Evolutionary conservation across 2,797 vertebrate genomes (phyloP), one percentile per base, ranked within the genome.

Genomic region (Carduelis carduelis): DNA sequence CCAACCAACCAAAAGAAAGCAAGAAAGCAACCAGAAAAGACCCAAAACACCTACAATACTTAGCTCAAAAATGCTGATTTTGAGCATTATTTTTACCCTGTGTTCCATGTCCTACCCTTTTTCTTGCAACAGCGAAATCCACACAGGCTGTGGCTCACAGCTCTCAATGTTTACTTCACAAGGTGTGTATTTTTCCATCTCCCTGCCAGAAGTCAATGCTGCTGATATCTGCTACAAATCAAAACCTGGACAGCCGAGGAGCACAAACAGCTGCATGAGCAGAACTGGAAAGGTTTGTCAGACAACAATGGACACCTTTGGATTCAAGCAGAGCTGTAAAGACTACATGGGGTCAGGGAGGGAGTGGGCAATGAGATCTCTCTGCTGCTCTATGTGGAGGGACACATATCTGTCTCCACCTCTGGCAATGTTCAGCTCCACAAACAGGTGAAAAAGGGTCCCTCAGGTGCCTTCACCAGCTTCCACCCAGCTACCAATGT

Each of bases 311-410:
- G 47, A 53, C 41, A 60, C 4, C 17, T 75, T 6, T 50, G 55
- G 53, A 70, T 39, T 18, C 46, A 57, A 39, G 50, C 30, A 56
- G 44, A 69, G 41, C 66, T 39, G 11, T 3, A 3, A 74, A 46
- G 34, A 59, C 53, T 64, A 5, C 1, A 1, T 1, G 1, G 15
- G 39, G 20, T 60, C 24, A n/a, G 14, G 22, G 7, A 87, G 13
- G 17, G 23, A 92, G 5, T 4, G 6, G 15, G 13, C 69, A 77
- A 21, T 5, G 15, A 74, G 18, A 49, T 27, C 23, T 59, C 60
- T 34, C 39, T 24, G 6, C 21, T 52, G 30, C 39, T 34, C 23
- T 24, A 0, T 41, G n/a, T 20, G 9, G 27, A 55, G 39, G 50
- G 21, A 82, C 4, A 1, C 32, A 30, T 5, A 3, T 27, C 46